phyloP scores from a whole-genome alignment of 2,888 invertebrate genomes.

The Anaspis maculata region DNA sequence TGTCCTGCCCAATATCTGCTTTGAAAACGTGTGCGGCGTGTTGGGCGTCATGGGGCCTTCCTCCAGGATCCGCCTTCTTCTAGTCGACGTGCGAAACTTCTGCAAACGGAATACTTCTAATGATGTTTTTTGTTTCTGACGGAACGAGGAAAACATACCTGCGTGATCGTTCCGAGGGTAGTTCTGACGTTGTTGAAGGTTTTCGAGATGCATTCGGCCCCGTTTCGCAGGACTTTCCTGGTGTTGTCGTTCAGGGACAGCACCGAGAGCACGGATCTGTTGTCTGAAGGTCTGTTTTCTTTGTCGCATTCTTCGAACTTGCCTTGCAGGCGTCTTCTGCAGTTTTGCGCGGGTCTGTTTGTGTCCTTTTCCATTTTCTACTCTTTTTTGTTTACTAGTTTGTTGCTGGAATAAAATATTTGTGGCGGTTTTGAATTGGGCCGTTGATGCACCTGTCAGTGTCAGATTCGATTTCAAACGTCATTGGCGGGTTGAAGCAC shows the following conservation, averaged over 20 bases:
- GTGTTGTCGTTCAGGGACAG: slow-evolving; percentile 52
- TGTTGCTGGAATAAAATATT: too few species aligned
- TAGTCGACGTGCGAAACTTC: slow-evolving; percentile 49
- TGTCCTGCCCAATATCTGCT: slow-evolving; percentile 51
- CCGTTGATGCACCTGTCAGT: too few species aligned
- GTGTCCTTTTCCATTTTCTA: too few species aligned
- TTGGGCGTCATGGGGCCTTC: slow-evolving; percentile 47
- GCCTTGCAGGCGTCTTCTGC: slow-evolving; percentile 35
- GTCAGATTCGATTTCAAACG: too few species aligned
- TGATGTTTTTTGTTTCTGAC: not conserved
- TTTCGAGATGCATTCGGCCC: slow-evolving; percentile 59
- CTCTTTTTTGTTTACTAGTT: too few species aligned
- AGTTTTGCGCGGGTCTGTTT: too few species aligned
- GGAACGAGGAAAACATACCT: slow-evolving; percentile 42
- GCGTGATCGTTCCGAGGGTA: slow-evolving; percentile 58
- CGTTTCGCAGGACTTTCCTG: slow-evolving; percentile 53
- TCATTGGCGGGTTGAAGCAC: too few species aligned
- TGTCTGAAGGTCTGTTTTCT: slow-evolving; percentile 15
- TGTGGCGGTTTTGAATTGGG: too few species aligned
- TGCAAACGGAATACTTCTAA: slow-evolving; percentile 28
- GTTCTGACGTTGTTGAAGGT: slow-evolving; percentile 58
- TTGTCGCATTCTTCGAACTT: slow-evolving; percentile 27
- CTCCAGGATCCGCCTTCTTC: slow-evolving; percentile 46
- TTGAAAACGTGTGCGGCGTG: slow-evolving; percentile 44
- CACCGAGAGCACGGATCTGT: slow-evolving; percentile 35